Evolutionary conservation across 2,113 vertebrate genomes (phyloP), one percentile per base, ranked within the genome.

Genomic region (Hemichromis elongatus): DNA sequence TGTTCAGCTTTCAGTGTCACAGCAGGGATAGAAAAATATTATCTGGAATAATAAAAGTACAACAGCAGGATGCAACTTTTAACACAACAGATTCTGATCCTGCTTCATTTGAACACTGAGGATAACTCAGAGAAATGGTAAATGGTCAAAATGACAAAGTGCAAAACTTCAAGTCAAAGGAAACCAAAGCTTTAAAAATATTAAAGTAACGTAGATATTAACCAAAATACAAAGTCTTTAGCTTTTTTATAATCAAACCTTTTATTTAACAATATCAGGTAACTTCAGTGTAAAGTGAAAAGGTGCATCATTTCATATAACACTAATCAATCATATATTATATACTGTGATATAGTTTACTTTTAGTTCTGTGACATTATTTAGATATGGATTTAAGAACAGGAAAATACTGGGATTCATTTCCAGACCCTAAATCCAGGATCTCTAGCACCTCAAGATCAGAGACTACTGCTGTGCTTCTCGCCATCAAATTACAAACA

Each of bases 11-110:
- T 86, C 70, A 59, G 53, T 79, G n/a, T 88, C 78, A 86, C 85
- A 84, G 80, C 82, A 80, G 80, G 81, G 66, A 81, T 91, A 91
- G 78, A 93, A 93, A 91, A 93, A 91, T 93, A 91, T 88, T 79
- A 85, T 93, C 86, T 92, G 86, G 81, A 83, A 86, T 85, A 84
- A 85, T 70, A 90, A 85, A 89, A 90, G 82, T 82, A 78, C 82
- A 85, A 59, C 86, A 81, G 53, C 52, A 82, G 83, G 59, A 84
- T 86, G 33, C 52, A 68, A n/a, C 26, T 87, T 80, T 52, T 53
- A 73, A 88, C 84, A 86, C 16, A 52, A 45, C 26, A 73, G 54
- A 33, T 18, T 28, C n/a, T 30, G 45, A 35, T 28, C 28, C 47
- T 47, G 40, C 47, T 55, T 56, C 66, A 47, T 50, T 50, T 30